Base-by-base conservation (phyloP, 1,140 invertebrate species). In the Lycorma delicatula region DNA sequence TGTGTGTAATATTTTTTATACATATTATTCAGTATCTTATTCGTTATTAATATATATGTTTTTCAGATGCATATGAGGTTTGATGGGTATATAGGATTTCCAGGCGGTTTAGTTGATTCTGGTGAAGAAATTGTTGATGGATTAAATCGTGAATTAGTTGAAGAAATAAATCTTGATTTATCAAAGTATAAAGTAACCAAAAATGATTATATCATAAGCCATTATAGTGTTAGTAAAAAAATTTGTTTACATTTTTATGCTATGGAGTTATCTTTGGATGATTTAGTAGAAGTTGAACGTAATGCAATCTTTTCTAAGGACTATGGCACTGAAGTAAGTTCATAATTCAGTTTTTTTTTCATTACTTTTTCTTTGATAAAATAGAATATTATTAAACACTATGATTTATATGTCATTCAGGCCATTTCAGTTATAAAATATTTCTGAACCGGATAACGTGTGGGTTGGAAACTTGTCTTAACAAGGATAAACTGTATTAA, bases 1-100 rank as follows among this genome's bases (percentile, higher is more conserved):
- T n/a, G n/a, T n/a, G n/a, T n/a, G n/a, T n/a, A n/a, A n/a, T n/a
- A n/a, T n/a, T n/a, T n/a, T n/a, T n/a, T n/a, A n/a, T n/a, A n/a
- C n/a, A n/a, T n/a, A n/a, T n/a, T n/a, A n/a, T n/a, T n/a, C n/a
- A n/a, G n/a, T n/a, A n/a, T n/a, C n/a, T n/a, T n/a, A n/a, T n/a
- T n/a, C n/a, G n/a, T n/a, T n/a, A n/a, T n/a, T n/a, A n/a, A n/a
- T n/a, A n/a, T n/a, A n/a, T n/a, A n/a, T n/a, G n/a, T n/a, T 44
- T 66, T 70, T 28, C 63, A 80, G 77, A 80, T 81, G 79, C 77
- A 79, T 60, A 65, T 80, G 65, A 59, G 79, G 34, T 81, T 79
- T 72, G 80, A 81, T 71, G 80, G 80, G 3, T 67, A 72, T n/a
- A 56, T 81, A 28, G 80, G 80, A 5, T 81, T 81, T 70, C 78